Conservation (phyloP, 1,140 invertebrate species). For the Wasmannia auropunctata region DNA sequence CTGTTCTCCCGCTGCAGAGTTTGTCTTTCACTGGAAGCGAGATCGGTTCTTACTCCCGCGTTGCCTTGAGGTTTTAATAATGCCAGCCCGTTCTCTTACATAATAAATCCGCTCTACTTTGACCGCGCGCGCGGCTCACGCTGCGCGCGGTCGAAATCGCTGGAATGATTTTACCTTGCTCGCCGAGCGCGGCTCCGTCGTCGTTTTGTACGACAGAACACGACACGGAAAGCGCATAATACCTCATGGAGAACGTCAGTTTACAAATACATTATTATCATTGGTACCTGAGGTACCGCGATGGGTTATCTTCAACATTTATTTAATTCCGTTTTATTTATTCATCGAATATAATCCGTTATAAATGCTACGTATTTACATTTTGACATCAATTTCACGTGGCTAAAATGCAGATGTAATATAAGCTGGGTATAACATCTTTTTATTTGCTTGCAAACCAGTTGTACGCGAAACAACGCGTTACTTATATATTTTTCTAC, state of each 20-base stretch:
- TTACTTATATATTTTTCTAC: background rate
- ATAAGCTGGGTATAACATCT: too few relatives aligned
- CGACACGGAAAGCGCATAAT: background rate
- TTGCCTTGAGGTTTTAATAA: conserved; percentile 77
- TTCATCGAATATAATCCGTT: background rate
- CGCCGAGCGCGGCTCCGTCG: background rate
- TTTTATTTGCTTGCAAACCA: background rate
- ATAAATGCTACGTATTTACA: background rate
- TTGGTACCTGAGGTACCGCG: background rate
- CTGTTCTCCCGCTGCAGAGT: conserved; percentile 29
- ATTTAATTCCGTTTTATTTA: background rate
- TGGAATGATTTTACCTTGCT: conserved; percentile 27
- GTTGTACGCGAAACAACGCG: background rate
- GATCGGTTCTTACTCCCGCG: conserved; percentile 66
- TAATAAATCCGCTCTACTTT: conserved; percentile 77
- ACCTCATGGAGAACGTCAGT: background rate
- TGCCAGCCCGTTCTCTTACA: conserved; percentile 75
- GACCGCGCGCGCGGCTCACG: conserved; percentile 22
- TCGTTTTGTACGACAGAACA: background rate
- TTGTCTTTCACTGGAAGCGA: conserved; percentile 71
- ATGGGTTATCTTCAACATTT: background rate
- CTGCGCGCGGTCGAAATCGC: background rate
- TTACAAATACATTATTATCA: background rate
- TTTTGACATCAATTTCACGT: background rate
- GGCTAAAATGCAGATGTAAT: background rate